Percentiles rank a stretch among this genome's conserved stretches.
Evolutionary conservation across 2,888 invertebrate genomes (phyloP).

Genomic region (Aquatica leii): DNA sequence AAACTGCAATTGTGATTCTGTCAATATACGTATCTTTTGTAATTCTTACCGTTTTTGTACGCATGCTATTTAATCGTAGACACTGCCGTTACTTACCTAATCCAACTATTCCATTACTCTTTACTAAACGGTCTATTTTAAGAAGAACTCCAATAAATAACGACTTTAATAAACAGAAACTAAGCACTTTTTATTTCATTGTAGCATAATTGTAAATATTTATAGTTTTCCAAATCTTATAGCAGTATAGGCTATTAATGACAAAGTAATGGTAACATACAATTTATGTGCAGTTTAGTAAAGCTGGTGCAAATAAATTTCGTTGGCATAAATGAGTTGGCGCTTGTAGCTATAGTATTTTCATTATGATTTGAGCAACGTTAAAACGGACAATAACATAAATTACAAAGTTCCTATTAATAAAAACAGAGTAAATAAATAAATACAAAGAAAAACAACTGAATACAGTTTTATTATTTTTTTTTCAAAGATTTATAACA

Average conservation of each 20-base stretch:
- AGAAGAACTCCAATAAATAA: no score
- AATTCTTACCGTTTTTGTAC: no score
- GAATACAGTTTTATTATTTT: conserved; percentile 11
- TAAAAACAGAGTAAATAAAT: conserved; percentile 27
- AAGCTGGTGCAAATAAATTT: conserved; percentile 13
- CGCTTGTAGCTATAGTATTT: conserved; percentile 3
- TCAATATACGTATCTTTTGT: no score
- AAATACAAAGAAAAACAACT: conserved; percentile 39
- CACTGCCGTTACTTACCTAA: no score
- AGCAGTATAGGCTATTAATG: conserved; percentile 7
- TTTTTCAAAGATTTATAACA: conserved; percentile 40
- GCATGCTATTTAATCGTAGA: no score
- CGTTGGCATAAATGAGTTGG: conserved; percentile 9
- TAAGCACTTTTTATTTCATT: not conserved
- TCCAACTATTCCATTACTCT: no score
- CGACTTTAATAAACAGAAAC: not conserved
- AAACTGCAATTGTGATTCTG: no score
- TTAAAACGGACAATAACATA: conserved; percentile 28
- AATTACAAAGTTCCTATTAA: conserved; percentile 7
- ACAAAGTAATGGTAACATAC: conserved; percentile 7
- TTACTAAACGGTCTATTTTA: no score
- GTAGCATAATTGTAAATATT: conserved; percentile 1
- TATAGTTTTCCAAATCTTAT: conserved; percentile 5
- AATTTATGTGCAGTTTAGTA: conserved; percentile 6
- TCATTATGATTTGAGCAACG: conserved; percentile 7